Base-by-base conservation (phyloP, 2,888 invertebrate species). In the Buathra laborator region DNA sequence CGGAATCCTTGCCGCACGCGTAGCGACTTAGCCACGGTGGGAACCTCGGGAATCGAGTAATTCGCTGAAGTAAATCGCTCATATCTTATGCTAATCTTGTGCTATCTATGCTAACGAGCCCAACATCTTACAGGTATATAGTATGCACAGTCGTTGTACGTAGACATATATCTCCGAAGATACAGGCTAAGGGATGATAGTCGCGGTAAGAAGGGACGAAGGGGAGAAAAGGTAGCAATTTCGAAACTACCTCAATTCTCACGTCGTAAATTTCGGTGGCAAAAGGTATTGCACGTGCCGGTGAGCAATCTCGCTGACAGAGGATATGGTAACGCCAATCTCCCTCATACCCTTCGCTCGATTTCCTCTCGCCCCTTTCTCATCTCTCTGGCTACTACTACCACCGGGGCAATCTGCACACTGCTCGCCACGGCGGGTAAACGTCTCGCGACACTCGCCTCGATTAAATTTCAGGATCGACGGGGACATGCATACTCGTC, bases 171-270 rank as follows among this genome's bases (percentile, higher is more conserved):
- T 77, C 62, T 66, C 67, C 53, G 66, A 75, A 68, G 81, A 79
- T 77, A 70, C 37, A 82, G 77, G 64, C n/a, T 67, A 68, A 59
- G 72, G 80, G 79, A 56, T 80, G 72, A 80, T 68, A 37, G 64
- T 24, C 48, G 68, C 70, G 74, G 74, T 76, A 76, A 76, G 79
- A 84, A 76, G 71, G 81, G 53, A 77, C 86, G 85, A 82, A n/a
- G 62, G 83, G 83, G 83, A 86, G 87, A 77, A 56, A 53, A 77
- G 44, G 72, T 16, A 59, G 59, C 44, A 62, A 72, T 77, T 51
- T 67, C 53, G 77, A 81, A 84, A 84, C 84, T 84, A 72, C 84
- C 84, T 81, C 81, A 83, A 86, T 86, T 86, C 82, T 85, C 84
- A 85, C 84, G 72, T 78, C 76, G 80, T 86, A 85, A 86, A 86